phyloP scores from a whole-genome alignment of 2,113 vertebrate genomes.

The Hystrix cristata region DNA sequence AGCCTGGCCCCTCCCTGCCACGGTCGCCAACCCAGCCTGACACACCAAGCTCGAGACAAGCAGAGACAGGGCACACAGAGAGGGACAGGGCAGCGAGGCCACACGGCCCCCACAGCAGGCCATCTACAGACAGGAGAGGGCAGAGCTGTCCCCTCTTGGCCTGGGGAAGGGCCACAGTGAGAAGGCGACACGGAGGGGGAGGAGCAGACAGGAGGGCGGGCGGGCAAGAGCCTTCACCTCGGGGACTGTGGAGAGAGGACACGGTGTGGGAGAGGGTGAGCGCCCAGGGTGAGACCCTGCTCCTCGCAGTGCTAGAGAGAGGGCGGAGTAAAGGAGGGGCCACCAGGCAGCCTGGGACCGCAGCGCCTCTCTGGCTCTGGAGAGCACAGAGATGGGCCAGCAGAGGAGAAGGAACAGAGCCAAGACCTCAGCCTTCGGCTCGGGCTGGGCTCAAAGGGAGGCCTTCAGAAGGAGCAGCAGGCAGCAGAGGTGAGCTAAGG shows the following conservation, averaged over 20 bases:
- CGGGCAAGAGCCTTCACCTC: slow-evolving; percentile 68
- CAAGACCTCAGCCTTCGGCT: slow-evolving; percentile 2
- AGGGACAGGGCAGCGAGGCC: not conserved
- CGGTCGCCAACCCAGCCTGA: not conserved
- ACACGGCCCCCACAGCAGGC: slow-evolving; percentile 24
- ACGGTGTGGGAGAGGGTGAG: slow-evolving; percentile 49
- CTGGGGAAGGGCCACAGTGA: slow-evolving; percentile 47
- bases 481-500: slow-evolving; percentile 10
- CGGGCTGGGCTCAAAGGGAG: not conserved
- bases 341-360: not conserved
- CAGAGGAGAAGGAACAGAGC: slow-evolving; percentile 10
- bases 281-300: slow-evolving; percentile 70
- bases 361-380: slow-evolving; percentile 65
- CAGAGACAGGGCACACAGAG: slow-evolving; percentile 65
- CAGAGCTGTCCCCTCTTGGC: slow-evolving; percentile 43
- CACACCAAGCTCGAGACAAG: slow-evolving; percentile 76
- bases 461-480: slow-evolving; percentile 22
- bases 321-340: slow-evolving; percentile 56
- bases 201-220: slow-evolving; percentile 49
- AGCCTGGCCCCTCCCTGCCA: not conserved
- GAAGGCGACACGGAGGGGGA: slow-evolving; percentile 63
- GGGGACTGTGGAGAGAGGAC: slow-evolving; percentile 71
- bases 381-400: slow-evolving; percentile 42
- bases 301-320: slow-evolving; percentile 72
- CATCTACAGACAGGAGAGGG: slow-evolving; percentile 50